Percentiles rank a stretch among this genome's conserved stretches.
These are phyloP conservation scores for Siderastrea siderea DNA, from an alignment of 92 coral and sea anemone species.

Conservation along the genomic window DNA sequence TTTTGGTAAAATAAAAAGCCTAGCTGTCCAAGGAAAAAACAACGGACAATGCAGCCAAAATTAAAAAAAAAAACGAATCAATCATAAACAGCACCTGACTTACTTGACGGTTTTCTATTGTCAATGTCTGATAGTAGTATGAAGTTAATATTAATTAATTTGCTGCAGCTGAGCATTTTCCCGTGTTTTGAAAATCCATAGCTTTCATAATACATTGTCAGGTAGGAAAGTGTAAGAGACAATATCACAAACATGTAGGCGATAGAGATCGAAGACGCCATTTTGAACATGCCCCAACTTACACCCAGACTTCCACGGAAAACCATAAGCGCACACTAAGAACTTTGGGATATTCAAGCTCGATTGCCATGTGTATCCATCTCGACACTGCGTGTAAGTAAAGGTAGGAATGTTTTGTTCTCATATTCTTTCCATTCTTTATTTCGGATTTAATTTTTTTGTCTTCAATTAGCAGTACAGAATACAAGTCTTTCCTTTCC, in stretches of 20 bases:
- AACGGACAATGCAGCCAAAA: constrained; percentile 53
- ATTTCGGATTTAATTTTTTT: not conserved
- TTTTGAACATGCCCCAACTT: constrained; percentile 25
- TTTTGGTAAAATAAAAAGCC: constrained; percentile 20
- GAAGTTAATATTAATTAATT: constrained; percentile 45
- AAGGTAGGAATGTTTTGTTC: not conserved
- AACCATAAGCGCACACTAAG: not conserved
- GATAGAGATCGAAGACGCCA: constrained; percentile 24
- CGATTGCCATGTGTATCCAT: not conserved
- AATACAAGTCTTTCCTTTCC: not conserved
- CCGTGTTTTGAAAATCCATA: constrained; percentile 16
- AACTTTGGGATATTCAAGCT: constrained; percentile 6
- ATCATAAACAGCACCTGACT: constrained; percentile 39
- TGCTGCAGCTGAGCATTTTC: constrained; percentile 51
- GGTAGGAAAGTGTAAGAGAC: constrained; percentile 24
- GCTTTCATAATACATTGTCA: constrained; percentile 4
- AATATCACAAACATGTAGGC: not conserved
- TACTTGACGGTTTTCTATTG: constrained; percentile 44
- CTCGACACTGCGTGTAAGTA: not conserved
- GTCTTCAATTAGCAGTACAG: not conserved
- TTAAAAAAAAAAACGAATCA: constrained; percentile 22
- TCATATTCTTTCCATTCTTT: not conserved
- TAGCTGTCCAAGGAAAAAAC: constrained; percentile 37
- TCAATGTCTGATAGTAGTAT: constrained; percentile 53
- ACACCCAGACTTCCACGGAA: constrained; percentile 32